Evolutionary conservation across 2,888 invertebrate genomes (phyloP).

Genomic region (Agriotes lineatus): DNA sequence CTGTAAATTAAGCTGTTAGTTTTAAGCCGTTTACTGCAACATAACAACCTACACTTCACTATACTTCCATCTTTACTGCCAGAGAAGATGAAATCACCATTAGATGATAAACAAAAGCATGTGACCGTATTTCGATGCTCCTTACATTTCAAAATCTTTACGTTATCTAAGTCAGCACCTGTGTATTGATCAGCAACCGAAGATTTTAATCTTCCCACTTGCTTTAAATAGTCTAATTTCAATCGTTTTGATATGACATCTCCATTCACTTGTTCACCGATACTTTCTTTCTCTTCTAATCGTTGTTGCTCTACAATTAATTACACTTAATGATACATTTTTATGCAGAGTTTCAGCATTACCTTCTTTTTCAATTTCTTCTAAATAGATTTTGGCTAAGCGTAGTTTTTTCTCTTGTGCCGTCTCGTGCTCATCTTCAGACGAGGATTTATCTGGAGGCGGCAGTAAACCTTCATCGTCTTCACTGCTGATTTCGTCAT

Average conservation of each 20-base stretch:
- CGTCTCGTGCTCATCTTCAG: constrained; percentile 81
- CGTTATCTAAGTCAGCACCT: constrained; percentile 63
- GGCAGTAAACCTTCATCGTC: constrained; percentile 72
- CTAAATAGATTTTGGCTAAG: constrained; percentile 89
- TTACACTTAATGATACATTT: constrained; percentile 46
- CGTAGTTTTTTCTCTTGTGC: constrained; percentile 92
- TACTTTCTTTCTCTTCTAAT: constrained; percentile 69
- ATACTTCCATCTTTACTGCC: constrained; percentile 91
- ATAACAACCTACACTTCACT: constrained; percentile 80
- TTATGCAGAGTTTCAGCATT: constrained; percentile 60
- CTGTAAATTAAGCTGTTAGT: background rate
- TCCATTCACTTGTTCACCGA: constrained; percentile 75
- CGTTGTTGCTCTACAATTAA: constrained; percentile 71
- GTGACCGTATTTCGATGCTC: constrained; percentile 86
- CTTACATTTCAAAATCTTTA: constrained; percentile 76
- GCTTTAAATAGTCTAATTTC: constrained; percentile 87
- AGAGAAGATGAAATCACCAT: constrained; percentile 80
- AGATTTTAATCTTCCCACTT: constrained; percentile 83
- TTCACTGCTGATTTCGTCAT: constrained; percentile 76
- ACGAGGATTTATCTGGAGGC: constrained; percentile 62
- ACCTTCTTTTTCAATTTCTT: constrained; percentile 83
- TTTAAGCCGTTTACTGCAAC: constrained; percentile 53
- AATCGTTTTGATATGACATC: constrained; percentile 80
- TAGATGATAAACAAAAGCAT: constrained; percentile 81
- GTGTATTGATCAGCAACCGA: constrained; percentile 77